A percentile compares a stretch with the other conserved stretches of the same genome.
Evolutionary conservation across 1,140 invertebrate species (phyloP).

Genomic region (Tribolium madens): DNA sequence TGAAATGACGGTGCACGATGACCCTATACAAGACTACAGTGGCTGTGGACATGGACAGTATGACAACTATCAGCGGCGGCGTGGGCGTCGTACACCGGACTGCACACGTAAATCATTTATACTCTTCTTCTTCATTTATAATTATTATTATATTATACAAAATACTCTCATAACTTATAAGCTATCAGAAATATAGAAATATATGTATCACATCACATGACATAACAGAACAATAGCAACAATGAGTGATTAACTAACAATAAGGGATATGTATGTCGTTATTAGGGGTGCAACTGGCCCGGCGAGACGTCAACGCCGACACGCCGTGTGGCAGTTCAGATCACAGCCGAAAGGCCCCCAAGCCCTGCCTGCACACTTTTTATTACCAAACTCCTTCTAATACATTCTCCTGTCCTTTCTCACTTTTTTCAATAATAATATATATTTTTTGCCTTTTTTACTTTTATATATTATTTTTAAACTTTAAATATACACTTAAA

Average conservation of each 20-base stretch:
- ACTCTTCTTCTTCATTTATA: slow-evolving; percentile 45
- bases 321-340: slow-evolving; percentile 62
- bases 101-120: slow-evolving; percentile 57
- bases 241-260: slow-evolving; percentile 65
- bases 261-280: slow-evolving; percentile 66
- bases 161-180: slow-evolving; percentile 63
- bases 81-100: slow-evolving; percentile 44
- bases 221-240: slow-evolving; percentile 65
- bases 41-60: slow-evolving; percentile 50
- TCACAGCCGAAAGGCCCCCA: slow-evolving; percentile 64
- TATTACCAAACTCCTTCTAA: slow-evolving; percentile 27
- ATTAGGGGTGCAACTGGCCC: slow-evolving; percentile 59
- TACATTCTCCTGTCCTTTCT: slow-evolving; percentile 47
- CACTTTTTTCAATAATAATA: slow-evolving; percentile 55
- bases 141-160: slow-evolving; percentile 53
- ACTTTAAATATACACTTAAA: slow-evolving; percentile 63
- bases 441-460: slow-evolving; percentile 58
- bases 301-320: slow-evolving; percentile 45
- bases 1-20: slow-evolving; percentile 29
- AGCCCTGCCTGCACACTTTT: slow-evolving; percentile 49
- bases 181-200: slow-evolving; percentile 65
- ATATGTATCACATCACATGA: slow-evolving; percentile 65
- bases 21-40: slow-evolving; percentile 34
- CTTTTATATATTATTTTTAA: slow-evolving; percentile 61
- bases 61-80: slow-evolving; percentile 42